phyloP scores from a whole-genome alignment of 2,888 invertebrate genomes.

The Nephrotoma flavescens region DNA sequence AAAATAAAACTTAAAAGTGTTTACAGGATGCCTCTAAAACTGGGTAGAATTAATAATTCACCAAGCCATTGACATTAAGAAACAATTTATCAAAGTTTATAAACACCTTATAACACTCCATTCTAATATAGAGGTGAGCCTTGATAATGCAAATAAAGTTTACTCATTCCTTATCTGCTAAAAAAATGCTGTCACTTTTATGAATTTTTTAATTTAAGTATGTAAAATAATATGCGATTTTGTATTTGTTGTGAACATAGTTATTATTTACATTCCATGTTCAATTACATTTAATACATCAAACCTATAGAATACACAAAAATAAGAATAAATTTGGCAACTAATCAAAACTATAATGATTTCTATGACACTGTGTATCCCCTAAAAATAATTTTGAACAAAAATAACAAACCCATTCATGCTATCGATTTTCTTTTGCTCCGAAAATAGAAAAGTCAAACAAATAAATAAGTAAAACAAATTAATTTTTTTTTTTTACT shows the following conservation, averaged over 20 bases:
- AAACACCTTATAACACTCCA: background rate
- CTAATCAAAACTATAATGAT: background rate
- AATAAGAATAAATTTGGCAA: background rate
- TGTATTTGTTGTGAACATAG: no score
- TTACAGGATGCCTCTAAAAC: no score
- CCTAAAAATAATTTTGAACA: background rate
- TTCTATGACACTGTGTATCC: background rate
- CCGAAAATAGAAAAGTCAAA: background rate
- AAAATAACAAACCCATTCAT: background rate
- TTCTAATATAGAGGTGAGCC: background rate
- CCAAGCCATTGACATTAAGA: no score
- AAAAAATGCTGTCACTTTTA: background rate
- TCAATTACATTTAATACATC: no score
- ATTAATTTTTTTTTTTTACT: background rate
- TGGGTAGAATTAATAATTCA: no score
- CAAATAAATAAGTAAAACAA: background rate
- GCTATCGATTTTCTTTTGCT: background rate
- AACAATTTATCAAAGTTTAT: no score
- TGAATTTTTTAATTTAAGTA: no score
- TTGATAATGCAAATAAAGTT: background rate
- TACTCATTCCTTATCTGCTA: background rate
- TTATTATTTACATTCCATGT: no score
- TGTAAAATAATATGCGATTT: no score
- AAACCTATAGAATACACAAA: background rate
- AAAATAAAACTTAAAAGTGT: background rate